Evolutionary conservation across 2,797 vertebrate species (phyloP), one percentile per base, ranked within the genome.

Genomic region (Pipistrellus nathusii): DNA sequence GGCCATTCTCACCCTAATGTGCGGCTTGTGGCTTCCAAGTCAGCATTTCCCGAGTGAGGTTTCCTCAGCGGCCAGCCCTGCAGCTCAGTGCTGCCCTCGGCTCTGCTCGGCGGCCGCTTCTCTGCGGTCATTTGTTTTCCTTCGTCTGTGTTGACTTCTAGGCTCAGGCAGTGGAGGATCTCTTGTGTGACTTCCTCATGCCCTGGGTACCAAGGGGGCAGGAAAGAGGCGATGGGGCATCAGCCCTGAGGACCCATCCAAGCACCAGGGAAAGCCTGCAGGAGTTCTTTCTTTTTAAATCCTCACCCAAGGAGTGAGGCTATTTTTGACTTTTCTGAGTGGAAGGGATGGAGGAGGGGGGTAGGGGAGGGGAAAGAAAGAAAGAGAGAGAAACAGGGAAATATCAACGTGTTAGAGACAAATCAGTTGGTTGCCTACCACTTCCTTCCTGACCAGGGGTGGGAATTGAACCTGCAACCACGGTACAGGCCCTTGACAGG

Each of bases 51-150:
- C 35, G 75, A 66, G 38, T 81, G 73, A 95, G 88, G 80, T 80
- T 95, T 95, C 76, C 78, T 85, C 46, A 95, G 90, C 78, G 32
- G 83, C 71, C 77, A 84, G 46, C 41, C 41, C 71, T 44, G 30
- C 82, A 57, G 68, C 44, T 80, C 55, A 76, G 30, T 7, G 59
- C 82, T 95, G 94, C 92, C 59, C 75, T 71, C 53, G 48, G 66
- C 59, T 41, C 55, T 81, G 88, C 85, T 68, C 59, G 57, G 93
- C 10, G 85, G 59, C 66, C n/a, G 18, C 78, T 92, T 86, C 88
- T 81, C 94, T 94, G 94, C 64, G 92, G 96, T 77, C 93, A 68
- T 94, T 77, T 86, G n/a, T 83, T 95, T 96, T 93, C 55, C 82
- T 97, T 88, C 83, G 90, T 90, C 78, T 81, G 44, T 86, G 83